Evolutionary conservation across 30 jellyfish, hydroid and myxozoan genomes (phyloP), one percentile per base, ranked within the genome.

Genomic region (Chrysaora quinquecirrha): DNA sequence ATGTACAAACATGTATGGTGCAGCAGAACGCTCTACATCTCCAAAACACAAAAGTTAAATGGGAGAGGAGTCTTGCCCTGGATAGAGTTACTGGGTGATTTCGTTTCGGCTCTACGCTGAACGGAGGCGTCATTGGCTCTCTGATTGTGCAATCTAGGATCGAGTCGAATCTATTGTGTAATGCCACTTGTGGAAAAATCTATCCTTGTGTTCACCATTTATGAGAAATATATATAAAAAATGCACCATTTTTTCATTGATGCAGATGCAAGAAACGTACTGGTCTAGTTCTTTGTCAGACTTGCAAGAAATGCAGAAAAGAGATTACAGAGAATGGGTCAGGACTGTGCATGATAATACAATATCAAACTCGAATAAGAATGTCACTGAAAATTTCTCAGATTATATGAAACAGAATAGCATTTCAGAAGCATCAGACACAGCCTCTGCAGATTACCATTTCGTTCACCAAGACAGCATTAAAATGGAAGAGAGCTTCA

Each of bases 261-360:
- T 64, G n/a, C 34, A 91, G 97, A 82, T 93, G 48, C 97, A 86
- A 69, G 98, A 93, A 72, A 93, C 89, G 9, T 87, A 79, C 56
- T 93, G 97, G 97, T 93, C 98, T 30, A 93, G 97, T 82, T 95
- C 97, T 1, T 76, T 93, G 50, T 85, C 97, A 48, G 97, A 87
- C 33, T 90, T 93, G 1, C 97, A 93, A 71, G 98, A 86, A 34
- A 72, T 80, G 71, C 98, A 93, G 64, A 93, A 87, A 62, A 85
- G 96, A 19, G 98, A 93, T 29, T 93, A 93, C 63, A 86, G 95
- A 50, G 96, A 93, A 22, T 93, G 98, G 98, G 98, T 93, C 29
- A 64, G 34, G 43, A 74, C 93, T 1, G 98, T 93, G 25, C 89
- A 93, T 72, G 97, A 93, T 32, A 82, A 81, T 23, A 76, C 82